Base-by-base conservation (phyloP, 2,888 invertebrate genomes). In the Rhaphigaster nebulosa region DNA sequence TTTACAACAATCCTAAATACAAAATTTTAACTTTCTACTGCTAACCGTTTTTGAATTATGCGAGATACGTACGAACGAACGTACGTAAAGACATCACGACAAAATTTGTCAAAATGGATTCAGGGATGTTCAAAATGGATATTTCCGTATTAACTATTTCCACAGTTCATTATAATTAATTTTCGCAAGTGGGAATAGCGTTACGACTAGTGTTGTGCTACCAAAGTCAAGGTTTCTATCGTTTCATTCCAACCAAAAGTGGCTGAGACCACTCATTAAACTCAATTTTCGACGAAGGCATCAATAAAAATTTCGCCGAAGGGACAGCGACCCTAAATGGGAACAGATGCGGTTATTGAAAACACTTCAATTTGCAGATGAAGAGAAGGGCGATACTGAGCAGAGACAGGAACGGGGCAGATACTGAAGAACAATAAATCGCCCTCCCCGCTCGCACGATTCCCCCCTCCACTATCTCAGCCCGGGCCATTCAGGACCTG, bases 341-440 rank as follows among this genome's bases (percentile, higher is more conserved):
- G 29, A 34, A 70, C 18, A 70, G 70, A 15, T 3, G 34, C 29
- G 29, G 70, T 38, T 38, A 76, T 76, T 76, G 70, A 76, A 38
- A 76, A 76, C 70, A 76, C 70, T 76, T 76, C 70, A 76, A 76
- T 76, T 76, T 26, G 70, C 20, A 76, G 70, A 76, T 76, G 23
- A 38, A 38, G 20, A 76, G 34, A 38, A 20, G 38, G 38, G 20
- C 34, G 70, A 76, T 38, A 65, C 65, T 10, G 65, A 29, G 65
- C 2, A 50, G 87, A 52, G 87, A 34, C 50, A 52, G 87, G 87
- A 34, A 12, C 50, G 50, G 50, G 13, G 6, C 87, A 87, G 50
- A 87, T 41, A 52, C 87, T 87, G 20, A 52, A 52, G 50, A 52
- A 52, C 87, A 52, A 52, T 52, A 52, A 52, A 34, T 38, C 45